Evolutionary conservation across 2,888 invertebrate genomes (phyloP).

Genomic region (Ariolimax columbianus): DNA sequence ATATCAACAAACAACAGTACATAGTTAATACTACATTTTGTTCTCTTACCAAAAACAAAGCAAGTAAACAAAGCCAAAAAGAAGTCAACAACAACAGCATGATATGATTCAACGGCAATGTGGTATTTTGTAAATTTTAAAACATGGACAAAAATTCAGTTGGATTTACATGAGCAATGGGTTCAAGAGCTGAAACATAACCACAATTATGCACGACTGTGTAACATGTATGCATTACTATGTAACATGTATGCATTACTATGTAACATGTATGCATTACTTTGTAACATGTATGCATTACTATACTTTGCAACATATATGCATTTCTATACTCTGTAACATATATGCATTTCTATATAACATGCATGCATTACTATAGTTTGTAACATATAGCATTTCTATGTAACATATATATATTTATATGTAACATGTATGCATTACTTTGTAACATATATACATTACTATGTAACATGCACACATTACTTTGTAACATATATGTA

Average conservation of each 20-base stretch:
- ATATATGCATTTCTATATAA: too few species aligned
- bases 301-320: too few species aligned
- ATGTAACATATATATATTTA: too few species aligned
- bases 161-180: constrained; percentile 10
- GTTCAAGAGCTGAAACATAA: background rate
- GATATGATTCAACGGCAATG: constrained; percentile 1
- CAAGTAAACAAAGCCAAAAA: background rate
- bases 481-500: too few species aligned
- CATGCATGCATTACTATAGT: background rate
- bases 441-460: too few species aligned
- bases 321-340: too few species aligned
- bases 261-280: too few species aligned
- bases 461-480: too few species aligned
- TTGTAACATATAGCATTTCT: too few species aligned
- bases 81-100: background rate
- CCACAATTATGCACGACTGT: background rate
- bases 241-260: too few species aligned
- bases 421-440: too few species aligned
- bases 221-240: background rate
- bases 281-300: too few species aligned
- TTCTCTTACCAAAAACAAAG: background rate
- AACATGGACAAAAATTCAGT: background rate
- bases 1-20: background rate
- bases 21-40: background rate
- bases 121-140: constrained; percentile 2